Evolutionary conservation across 2,888 invertebrate genomes (phyloP).

Genomic region (Lymantria dispar): DNA sequence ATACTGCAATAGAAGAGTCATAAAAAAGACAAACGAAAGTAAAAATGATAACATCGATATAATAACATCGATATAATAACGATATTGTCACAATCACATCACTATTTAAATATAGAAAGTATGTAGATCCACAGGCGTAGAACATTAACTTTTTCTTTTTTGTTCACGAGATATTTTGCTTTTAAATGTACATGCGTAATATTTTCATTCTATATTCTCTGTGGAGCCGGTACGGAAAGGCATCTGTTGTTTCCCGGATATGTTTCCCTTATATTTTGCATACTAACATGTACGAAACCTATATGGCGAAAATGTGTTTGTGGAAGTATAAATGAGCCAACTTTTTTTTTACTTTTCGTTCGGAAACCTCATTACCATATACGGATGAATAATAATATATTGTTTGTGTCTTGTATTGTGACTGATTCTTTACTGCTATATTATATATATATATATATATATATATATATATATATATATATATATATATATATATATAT

Average conservation of each 20-base stretch:
- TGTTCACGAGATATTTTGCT: constrained; percentile 32
- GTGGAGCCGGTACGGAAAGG: constrained; percentile 4
- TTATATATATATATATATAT: no score
- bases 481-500: no score
- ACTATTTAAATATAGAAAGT: constrained; percentile 19
- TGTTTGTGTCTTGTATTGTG: no score
- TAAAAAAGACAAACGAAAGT: not conserved
- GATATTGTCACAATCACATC: constrained; percentile 8
- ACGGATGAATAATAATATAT: no score
- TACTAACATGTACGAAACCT: not conserved
- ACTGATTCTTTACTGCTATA: no score
- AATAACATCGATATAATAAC: not conserved
- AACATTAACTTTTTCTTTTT: constrained; percentile 34
- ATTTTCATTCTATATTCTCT: constrained; percentile 15
- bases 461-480: no score
- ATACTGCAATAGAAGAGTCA: no score
- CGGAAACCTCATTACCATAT: not conserved
- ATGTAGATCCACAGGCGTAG: constrained; percentile 31
- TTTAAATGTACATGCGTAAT: constrained; percentile 29
- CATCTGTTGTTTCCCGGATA: constrained; percentile 4
- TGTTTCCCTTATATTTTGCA: not conserved
- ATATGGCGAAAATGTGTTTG: not conserved
- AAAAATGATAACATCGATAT: not conserved
- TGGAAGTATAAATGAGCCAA: not conserved
- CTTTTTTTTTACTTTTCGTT: not conserved